A percentile compares a stretch with the other conserved stretches of the same genome.
These are phyloP conservation scores for Erinaceus europaeus DNA, from an alignment of 2,113 vertebrate species.

Conservation along the genomic window DNA sequence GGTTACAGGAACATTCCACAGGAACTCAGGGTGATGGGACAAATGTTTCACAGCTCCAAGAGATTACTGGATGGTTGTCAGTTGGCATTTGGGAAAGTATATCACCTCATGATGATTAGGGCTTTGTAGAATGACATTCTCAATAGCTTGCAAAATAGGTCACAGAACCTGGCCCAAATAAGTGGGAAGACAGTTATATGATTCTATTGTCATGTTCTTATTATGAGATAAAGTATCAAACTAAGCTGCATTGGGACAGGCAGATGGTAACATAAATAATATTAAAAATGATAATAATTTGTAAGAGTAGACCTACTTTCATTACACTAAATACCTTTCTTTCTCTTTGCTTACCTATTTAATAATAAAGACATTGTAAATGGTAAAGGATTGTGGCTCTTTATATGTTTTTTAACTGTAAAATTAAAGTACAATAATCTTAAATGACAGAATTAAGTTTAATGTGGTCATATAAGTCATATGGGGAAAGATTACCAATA, in stretches of 20 bases:
- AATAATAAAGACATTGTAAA: not conserved
- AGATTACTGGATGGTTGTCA: not conserved
- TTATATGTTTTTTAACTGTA: not conserved
- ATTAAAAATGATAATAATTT: not conserved
- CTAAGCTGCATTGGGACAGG: not conserved
- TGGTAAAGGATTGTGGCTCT: not conserved
- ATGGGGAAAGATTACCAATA: not conserved
- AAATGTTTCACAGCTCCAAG: not conserved
- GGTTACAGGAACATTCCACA: not conserved
- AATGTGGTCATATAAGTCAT: not conserved
- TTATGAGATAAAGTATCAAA: not conserved
- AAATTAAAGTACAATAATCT: not conserved
- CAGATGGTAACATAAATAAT: not conserved
- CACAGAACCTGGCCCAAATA: not conserved
- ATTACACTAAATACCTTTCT: not conserved
- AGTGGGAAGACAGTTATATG: not conserved
- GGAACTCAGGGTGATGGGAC: not conserved
- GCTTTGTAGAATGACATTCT: constrained; percentile 4
- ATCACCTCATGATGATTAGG: not conserved
- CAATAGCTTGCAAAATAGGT: not conserved
- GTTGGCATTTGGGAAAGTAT: not conserved
- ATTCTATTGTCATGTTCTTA: not conserved
- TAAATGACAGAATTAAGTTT: not conserved
- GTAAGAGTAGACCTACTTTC: not conserved
- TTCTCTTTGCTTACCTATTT: not conserved